Evolutionary conservation across 2,797 vertebrate genomes (phyloP).

Genomic region (Fringilla coelebs): DNA sequence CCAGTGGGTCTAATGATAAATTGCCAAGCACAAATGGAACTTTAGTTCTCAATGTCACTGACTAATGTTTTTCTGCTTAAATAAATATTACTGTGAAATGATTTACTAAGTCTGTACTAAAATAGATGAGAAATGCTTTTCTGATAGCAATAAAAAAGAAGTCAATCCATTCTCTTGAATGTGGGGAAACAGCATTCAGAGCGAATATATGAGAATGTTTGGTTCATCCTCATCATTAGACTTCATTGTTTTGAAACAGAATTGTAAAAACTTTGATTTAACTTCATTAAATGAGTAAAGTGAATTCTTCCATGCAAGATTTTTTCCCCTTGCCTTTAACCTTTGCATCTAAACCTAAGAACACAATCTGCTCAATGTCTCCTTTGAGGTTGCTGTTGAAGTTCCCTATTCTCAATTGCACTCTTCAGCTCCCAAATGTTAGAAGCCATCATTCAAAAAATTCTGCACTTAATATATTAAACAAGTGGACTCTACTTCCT

Average conservation of each 20-base stretch:
- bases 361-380: not conserved
- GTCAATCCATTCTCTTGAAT: not conserved
- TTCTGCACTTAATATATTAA: not conserved
- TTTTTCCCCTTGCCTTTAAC: not conserved
- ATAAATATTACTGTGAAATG: constrained; percentile 29
- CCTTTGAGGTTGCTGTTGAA: not conserved
- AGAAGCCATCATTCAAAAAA: not conserved
- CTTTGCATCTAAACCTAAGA: not conserved
- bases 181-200: not conserved
- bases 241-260: not conserved
- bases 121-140: not conserved
- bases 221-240: not conserved
- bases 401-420: not conserved
- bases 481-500: not conserved
- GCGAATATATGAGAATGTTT: not conserved
- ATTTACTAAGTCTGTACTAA: constrained; percentile 11
- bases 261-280: not conserved
- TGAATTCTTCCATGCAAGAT: not conserved
- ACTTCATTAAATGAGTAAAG: not conserved
- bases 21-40: not conserved
- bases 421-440: not conserved
- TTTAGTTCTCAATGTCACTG: not conserved
- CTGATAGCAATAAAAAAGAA: not conserved
- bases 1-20: not conserved
- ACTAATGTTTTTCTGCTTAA: constrained; percentile 13